Base-by-base conservation (phyloP, 2,888 invertebrate genomes). In the Augochlorella aurata region DNA sequence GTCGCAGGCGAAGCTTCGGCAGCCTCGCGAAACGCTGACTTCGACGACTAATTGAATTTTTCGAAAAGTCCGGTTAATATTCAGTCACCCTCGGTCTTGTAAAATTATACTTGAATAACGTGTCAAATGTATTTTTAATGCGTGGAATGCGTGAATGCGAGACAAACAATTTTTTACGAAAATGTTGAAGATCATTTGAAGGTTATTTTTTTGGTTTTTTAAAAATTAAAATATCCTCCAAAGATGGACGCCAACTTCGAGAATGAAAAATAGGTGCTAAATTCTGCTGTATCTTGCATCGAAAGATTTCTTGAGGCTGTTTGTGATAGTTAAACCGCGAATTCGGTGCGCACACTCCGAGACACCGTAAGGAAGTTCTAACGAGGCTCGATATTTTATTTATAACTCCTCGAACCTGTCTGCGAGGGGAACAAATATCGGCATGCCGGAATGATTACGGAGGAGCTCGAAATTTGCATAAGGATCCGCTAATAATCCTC, bases 321-420 rank as follows among this genome's bases (percentile, higher is more conserved):
- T 29, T 2, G 14, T 12, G 24, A 29, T 14, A 58, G 14, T 8
- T 24, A 24, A 24, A 16, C 24, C 14, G 24, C 14, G 7, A 58
- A 14, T 24, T 8, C 58, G 7, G 24, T 2, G 61, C 29, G 61
- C 24, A 29, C 29, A 29, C 29, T 24, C 9, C 18, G 14, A 16
- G 8, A 16, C 24, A 8, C 29, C 16, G 8, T 58, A 58, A 58
- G 8, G 16, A 61, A 61, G 61, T 16, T 61, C 29, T 61, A 61
- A 61, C 61, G 29, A 61, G 61, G 29, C 16, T 18, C 61, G 61
- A 61, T 61, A 61, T 61, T 61, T 61, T 61, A 61, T 61, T 61
- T 61, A 61, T 61, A 61, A 61, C 24, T 29, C 61, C 29, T 29
- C 29, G 29, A 18, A 29, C 9, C 58, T 24, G 12, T 58, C 24